Conservation (phyloP, 2,888 invertebrate species). For the Nudaria mundana region DNA sequence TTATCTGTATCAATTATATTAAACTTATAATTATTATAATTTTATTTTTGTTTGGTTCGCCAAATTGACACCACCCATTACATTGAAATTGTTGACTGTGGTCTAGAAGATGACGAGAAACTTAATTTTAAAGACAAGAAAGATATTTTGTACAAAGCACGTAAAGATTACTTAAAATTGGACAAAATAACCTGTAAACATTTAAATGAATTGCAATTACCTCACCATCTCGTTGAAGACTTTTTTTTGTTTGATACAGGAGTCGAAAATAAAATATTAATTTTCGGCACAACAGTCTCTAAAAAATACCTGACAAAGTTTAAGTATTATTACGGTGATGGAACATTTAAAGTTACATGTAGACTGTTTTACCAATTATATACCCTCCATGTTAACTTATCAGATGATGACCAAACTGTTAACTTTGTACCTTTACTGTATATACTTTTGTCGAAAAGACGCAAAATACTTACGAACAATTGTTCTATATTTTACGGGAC, state of each 20-base stretch:
- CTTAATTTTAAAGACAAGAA: background rate
- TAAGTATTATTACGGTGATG: background rate
- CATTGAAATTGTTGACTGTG: background rate
- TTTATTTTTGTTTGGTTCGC: too few species aligned
- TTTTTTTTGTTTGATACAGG: constrained; percentile 1
- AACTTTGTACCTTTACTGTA: background rate
- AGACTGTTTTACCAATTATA: background rate
- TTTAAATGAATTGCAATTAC: background rate
- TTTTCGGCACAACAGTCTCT: background rate
- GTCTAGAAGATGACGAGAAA: background rate
- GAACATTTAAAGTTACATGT: background rate
- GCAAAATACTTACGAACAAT: background rate
- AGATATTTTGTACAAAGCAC: background rate
- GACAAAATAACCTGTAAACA: background rate
- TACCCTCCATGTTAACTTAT: background rate
- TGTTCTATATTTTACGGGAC: background rate
- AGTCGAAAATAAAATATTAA: background rate
- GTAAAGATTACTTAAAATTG: background rate
- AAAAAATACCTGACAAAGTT: background rate
- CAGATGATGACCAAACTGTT: background rate
- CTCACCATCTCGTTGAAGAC: background rate
- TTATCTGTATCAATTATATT: too few species aligned
- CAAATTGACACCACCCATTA: too few species aligned
- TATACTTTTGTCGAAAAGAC: background rate
- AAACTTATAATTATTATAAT: too few species aligned